Percentiles rank a stretch among this genome's conserved stretches.
Evolutionary conservation across 2,797 vertebrate species (phyloP).

Genomic region (Borostomias antarcticus): DNA sequence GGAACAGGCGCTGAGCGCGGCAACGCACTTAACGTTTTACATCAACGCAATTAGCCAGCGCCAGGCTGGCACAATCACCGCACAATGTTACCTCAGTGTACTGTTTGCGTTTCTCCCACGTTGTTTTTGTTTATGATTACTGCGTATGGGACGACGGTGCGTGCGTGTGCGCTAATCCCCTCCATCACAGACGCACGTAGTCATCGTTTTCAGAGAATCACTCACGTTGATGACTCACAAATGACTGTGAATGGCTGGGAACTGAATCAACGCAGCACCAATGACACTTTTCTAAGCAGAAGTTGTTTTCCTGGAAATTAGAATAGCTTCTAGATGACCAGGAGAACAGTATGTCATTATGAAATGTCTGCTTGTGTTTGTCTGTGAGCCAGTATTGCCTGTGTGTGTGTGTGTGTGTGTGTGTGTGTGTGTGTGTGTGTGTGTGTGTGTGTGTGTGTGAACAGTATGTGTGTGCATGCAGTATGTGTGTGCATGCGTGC

Average conservation of each 20-base stretch:
- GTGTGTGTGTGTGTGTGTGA: too few relatives aligned
- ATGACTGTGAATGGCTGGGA: not conserved
- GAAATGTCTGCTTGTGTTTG: too few relatives aligned
- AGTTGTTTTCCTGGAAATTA: too few relatives aligned
- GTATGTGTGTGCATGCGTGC: too few relatives aligned
- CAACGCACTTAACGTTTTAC: constrained; percentile 27
- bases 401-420: too few relatives aligned
- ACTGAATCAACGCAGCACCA: not conserved
- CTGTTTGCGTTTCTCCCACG: not conserved
- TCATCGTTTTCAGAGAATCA: constrained; percentile 3
- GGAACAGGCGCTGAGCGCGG: not conserved
- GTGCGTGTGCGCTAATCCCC: not conserved
- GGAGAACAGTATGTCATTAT: too few relatives aligned
- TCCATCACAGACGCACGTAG: constrained; percentile 1
- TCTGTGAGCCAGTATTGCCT: too few relatives aligned
- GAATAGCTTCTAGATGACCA: too few relatives aligned
- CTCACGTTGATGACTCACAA: not conserved
- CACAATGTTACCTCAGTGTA: constrained; percentile 24
- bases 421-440: too few relatives aligned
- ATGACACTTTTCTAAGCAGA: not conserved
- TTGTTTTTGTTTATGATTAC: constrained; percentile 17
- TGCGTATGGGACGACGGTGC: not conserved
- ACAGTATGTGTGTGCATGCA: too few relatives aligned
- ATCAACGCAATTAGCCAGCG: constrained; percentile 37
- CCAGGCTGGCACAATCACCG: constrained; percentile 27